Percentiles rank a stretch among this genome's conserved stretches.
Evolutionary conservation across 2,797 vertebrate species (phyloP).

Genomic region (Coendou prehensilis): DNA sequence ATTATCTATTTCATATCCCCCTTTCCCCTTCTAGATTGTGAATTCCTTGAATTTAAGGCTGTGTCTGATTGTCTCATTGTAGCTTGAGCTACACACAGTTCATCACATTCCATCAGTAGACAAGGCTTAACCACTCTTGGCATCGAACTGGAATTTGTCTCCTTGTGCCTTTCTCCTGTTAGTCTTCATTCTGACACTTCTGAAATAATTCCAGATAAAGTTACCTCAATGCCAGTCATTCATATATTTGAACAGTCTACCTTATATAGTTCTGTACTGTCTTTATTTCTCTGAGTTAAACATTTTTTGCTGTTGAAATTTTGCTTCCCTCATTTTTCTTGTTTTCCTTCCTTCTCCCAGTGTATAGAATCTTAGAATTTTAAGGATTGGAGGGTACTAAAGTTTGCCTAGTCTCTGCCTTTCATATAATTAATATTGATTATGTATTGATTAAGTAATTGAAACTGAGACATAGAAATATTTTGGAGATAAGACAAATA

Average conservation of each 20-base stretch:
- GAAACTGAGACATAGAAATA: not conserved
- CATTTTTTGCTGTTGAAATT: slow-evolving; percentile 29
- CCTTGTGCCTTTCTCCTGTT: not conserved
- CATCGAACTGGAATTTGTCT: not conserved
- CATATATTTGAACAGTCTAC: not conserved
- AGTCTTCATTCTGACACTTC: not conserved
- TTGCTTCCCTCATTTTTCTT: slow-evolving; percentile 2
- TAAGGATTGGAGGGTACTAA: slow-evolving; percentile 16
- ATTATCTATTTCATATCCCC: not conserved
- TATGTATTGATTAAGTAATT: not conserved
- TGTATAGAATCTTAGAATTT: not conserved
- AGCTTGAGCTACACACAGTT: not conserved
- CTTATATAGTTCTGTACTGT: not conserved
- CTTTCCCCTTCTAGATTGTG: not conserved
- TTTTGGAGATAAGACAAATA: not conserved
- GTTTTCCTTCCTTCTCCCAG: not conserved
- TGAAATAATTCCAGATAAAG: not conserved
- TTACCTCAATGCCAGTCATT: not conserved
- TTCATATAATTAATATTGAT: slow-evolving; percentile 10
- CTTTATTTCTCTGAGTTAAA: slow-evolving; percentile 30
- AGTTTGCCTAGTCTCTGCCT: not conserved
- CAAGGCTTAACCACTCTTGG: not conserved
- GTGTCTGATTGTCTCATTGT: not conserved
- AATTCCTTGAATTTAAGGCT: not conserved
- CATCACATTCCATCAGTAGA: not conserved